Conservation (phyloP, 2,888 invertebrate species). For the Ganaspis brasiliensis region DNA sequence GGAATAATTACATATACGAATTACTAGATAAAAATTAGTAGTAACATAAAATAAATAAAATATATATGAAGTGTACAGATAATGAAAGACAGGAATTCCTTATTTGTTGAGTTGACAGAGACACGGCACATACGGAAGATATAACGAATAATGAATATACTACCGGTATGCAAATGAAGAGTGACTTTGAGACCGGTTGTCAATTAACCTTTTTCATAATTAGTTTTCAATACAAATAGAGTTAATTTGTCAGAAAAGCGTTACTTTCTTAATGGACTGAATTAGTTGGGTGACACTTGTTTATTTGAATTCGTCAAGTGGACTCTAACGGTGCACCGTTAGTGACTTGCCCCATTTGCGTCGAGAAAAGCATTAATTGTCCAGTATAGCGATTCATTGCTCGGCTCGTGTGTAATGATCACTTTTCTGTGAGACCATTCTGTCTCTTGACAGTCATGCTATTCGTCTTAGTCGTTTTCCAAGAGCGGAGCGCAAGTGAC, state of each 20-base stretch:
- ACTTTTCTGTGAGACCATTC: conserved; percentile 33
- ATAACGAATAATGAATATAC: conserved; percentile 6
- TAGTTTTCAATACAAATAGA: not conserved
- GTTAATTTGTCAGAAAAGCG: not conserved
- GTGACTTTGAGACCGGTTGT: conserved; percentile 8
- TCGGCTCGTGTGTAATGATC: conserved; percentile 10
- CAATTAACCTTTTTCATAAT: conserved; percentile 16
- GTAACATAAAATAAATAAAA: no score
- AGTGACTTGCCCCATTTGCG: not conserved
- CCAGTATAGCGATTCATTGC: conserved; percentile 24
- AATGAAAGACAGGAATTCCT: not conserved
- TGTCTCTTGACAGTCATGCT: conserved; percentile 20
- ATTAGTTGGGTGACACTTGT: not conserved
- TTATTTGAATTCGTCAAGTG: conserved; percentile 34
- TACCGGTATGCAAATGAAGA: conserved; percentile 6
- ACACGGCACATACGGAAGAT: not conserved
- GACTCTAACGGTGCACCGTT: conserved; percentile 27
- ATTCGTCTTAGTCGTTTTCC: conserved; percentile 39
- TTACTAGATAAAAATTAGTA: no score
- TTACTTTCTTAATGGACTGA: not conserved
- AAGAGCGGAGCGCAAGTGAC: conserved; percentile 26
- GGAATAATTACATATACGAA: no score
- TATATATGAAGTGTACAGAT: no score
- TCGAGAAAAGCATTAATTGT: conserved; percentile 27
- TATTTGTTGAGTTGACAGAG: not conserved